These are phyloP conservation scores for Papilio machaon DNA, from an alignment of 1,140 invertebrate species.

Conservation along the genomic window DNA sequence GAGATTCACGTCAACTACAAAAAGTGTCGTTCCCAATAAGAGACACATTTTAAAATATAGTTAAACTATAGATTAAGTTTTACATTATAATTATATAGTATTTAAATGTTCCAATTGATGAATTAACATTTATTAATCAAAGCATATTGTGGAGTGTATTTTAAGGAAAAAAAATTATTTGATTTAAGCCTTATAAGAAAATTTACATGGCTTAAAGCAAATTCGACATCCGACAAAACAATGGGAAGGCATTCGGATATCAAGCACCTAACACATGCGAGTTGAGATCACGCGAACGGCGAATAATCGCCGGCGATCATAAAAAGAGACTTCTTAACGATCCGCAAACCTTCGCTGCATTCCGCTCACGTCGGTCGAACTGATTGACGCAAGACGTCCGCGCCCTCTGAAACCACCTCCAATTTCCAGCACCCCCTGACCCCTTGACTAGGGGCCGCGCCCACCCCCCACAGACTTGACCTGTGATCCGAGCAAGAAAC, in stretches of 20 bases:
- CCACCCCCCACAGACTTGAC: slow-evolving; percentile 60
- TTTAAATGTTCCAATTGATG: not conserved
- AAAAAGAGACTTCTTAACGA: slow-evolving; percentile 66
- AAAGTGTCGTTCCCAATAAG: not conserved
- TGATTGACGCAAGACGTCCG: slow-evolving; percentile 80
- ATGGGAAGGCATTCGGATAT: slow-evolving; percentile 41
- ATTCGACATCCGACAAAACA: not conserved
- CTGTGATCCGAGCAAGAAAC: slow-evolving; percentile 70
- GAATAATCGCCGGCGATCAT: slow-evolving; percentile 68
- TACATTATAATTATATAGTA: too few species aligned
- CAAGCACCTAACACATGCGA: slow-evolving; percentile 48
- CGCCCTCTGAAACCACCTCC: slow-evolving; percentile 52
- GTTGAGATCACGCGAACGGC: slow-evolving; percentile 52
- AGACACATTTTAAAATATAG: not conserved
- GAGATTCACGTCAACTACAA: slow-evolving; percentile 18
- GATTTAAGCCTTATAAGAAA: too few species aligned
- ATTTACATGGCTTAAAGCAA: not conserved
- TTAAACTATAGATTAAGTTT: not conserved
- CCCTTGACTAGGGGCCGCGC: slow-evolving; percentile 32
- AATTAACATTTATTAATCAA: not conserved
- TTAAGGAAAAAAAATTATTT: not conserved
- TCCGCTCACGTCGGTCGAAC: slow-evolving; percentile 74
- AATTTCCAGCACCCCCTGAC: slow-evolving; percentile 29
- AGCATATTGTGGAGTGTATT: not conserved
- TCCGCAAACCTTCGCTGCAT: slow-evolving; percentile 55